Base-by-base conservation (phyloP, 2,797 vertebrate species). In the Sebastes cheni region DNA sequence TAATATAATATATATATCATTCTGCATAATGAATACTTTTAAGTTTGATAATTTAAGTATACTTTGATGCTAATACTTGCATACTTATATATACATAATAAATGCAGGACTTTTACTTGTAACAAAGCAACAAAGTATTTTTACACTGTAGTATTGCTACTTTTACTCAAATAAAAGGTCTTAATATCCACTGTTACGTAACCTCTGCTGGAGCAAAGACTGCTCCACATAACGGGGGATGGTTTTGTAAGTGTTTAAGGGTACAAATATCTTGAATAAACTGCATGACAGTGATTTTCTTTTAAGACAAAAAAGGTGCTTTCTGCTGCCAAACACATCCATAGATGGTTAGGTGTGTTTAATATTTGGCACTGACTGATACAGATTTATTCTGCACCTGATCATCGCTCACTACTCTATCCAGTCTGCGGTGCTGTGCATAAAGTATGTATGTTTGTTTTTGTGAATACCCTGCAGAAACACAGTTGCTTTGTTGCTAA, bases 381-480 rank as follows among this genome's bases (percentile, higher is more conserved):
- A 55, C 23, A 32, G 6, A 65, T 75, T 14, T 66, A 42, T 55
- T 36, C 54, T 14, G 36, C 22, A 39, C 14, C 36, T 62, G 58
- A 29, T 56, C 27, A 9, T 25, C 68, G 20, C 3, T 18, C 23
- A 59, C 30, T 59, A 54, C 3, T 50, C 32, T 20, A 4, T 22
- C 30, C 14, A 4, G 16, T 16, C 27, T 42, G 20, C 39, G 22
- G 59, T 36, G 18, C 30, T 66, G 39, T 42, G 20, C 22, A 30
- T 50, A 42, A 42, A 42, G 39, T 42, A 60, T 69, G 39, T 58
- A 2, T 50, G 32, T 55, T 39, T 62, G 60, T 60, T 23, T 72
- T 58, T 67, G 54, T 54, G 71, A 22, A 46, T 13, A 65, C 18
- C 65, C 70, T 56, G 22, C 60, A 76, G 72, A 72, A 61, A 76